These are phyloP conservation scores for Limonius californicus DNA, from an alignment of 1,140 invertebrate genomes.

Conservation along the genomic window DNA sequence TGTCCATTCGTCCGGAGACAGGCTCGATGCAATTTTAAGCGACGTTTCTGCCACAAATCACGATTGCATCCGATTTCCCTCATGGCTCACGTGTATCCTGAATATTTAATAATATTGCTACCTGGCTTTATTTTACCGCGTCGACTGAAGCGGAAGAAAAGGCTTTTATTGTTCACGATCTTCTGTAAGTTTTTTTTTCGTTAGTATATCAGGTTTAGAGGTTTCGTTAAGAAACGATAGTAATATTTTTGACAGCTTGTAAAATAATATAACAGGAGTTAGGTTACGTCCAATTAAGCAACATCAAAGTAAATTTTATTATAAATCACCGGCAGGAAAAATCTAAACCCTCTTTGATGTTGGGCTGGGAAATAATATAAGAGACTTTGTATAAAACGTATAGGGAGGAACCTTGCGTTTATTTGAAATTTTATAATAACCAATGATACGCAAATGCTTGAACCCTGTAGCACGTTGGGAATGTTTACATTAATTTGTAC, in stretches of 20 bases:
- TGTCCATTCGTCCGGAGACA: too few relatives aligned
- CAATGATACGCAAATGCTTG: too few relatives aligned
- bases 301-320: too few relatives aligned
- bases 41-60: constrained; percentile 1
- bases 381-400: too few relatives aligned
- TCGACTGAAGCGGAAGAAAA: background rate
- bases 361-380: too few relatives aligned
- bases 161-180: background rate
- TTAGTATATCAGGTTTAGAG: background rate
- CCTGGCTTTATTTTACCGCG: background rate
- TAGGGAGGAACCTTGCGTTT: too few relatives aligned
- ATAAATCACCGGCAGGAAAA: too few relatives aligned
- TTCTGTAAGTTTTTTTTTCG: background rate
- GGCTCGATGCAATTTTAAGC: background rate
- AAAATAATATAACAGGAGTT: background rate
- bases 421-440: too few relatives aligned
- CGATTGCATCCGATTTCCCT: background rate
- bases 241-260: background rate
- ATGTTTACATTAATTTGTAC: too few relatives aligned
- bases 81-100: background rate
- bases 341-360: too few relatives aligned
- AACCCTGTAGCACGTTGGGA: too few relatives aligned
- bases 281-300: too few relatives aligned
- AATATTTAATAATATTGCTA: constrained; percentile 2
- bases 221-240: background rate